phyloP scores from a whole-genome alignment of 2,113 vertebrate genomes.

The Xiphorhynchus elegans region DNA sequence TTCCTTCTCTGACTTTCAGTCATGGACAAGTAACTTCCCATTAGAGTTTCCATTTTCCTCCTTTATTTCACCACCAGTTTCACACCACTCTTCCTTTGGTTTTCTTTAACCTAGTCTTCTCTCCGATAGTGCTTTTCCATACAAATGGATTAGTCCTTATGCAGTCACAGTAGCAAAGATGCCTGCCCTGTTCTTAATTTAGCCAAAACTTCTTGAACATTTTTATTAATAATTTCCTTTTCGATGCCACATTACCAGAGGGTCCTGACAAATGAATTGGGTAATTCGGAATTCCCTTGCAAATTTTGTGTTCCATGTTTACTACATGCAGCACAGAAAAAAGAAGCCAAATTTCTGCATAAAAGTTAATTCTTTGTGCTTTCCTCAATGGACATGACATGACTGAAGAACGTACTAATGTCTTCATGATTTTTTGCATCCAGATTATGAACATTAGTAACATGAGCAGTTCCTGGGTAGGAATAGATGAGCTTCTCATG shows the following conservation, averaged over 20 bases:
- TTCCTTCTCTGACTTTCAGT: not conserved
- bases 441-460: constrained; percentile 14
- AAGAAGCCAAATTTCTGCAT: not conserved
- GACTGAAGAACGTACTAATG: not conserved
- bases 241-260: not conserved
- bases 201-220: not conserved
- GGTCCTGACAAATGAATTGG: not conserved
- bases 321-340: not conserved
- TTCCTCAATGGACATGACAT: not conserved
- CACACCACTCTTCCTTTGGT: not conserved
- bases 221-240: not conserved
- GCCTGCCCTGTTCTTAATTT: not conserved
- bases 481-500: constrained; percentile 10
- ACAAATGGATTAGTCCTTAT: rapidly evolving
- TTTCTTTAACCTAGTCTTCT: not conserved
- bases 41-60: not conserved
- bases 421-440: constrained; percentile 7
- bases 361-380: not conserved
- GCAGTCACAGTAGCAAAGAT: not conserved
- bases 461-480: not conserved
- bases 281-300: not conserved
- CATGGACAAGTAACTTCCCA: not conserved
- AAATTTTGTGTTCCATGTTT: not conserved
- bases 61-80: not conserved
- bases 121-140: not conserved